Evolutionary conservation across 2,797 vertebrate genomes (phyloP).

Genomic region (Dromococcyx pavoninus): DNA sequence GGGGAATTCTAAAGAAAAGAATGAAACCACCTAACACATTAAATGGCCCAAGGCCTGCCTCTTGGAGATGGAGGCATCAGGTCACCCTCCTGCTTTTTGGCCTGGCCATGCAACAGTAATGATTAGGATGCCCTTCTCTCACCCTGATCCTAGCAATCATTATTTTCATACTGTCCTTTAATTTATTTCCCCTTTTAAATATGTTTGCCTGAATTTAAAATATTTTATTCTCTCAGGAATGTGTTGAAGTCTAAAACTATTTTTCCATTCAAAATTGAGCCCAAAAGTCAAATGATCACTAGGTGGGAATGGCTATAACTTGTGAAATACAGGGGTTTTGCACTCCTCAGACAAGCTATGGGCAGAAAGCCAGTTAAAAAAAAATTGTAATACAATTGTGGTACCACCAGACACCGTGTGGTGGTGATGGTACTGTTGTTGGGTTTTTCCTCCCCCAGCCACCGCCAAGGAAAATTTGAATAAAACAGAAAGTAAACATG

Average conservation of each 20-base stretch:
- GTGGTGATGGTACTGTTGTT: not conserved
- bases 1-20: not conserved
- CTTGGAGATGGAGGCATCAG: not conserved
- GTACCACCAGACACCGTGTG: not conserved
- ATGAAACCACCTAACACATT: not conserved
- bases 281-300: not conserved
- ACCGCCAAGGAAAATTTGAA: not conserved
- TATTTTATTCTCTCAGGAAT: not conserved
- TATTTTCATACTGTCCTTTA: not conserved
- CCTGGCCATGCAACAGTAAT: not conserved
- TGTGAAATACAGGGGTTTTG: not conserved
- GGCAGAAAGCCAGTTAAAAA: not conserved
- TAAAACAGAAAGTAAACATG: conserved; percentile 40
- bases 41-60: not conserved
- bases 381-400: not conserved
- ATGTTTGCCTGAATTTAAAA: not conserved
- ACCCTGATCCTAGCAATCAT: not conserved
- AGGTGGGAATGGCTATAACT: not conserved
- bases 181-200: not conserved
- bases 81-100: not conserved
- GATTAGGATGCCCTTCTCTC: not conserved
- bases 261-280: not conserved
- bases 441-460: too few species aligned
- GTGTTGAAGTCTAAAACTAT: not conserved
- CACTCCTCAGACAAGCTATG: not conserved